These are phyloP conservation scores for Cyprinella venusta DNA, from an alignment of 2,797 vertebrate genomes.

Conservation along the genomic window DNA sequence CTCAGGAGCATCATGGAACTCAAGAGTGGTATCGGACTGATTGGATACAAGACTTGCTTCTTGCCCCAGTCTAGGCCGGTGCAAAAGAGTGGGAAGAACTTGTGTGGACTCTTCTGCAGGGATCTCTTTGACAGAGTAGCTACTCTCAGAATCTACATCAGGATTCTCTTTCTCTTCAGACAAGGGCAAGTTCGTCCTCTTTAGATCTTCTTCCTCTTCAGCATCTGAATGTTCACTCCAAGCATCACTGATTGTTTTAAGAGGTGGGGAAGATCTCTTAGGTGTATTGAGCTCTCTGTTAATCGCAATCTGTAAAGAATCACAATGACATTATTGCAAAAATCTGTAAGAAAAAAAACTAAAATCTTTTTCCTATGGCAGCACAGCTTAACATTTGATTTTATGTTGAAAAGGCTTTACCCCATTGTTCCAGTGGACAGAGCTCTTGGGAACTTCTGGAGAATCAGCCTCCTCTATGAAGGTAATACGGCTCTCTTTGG, in stretches of 20 bases:
- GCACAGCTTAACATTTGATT: not conserved
- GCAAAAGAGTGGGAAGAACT: conserved; percentile 24
- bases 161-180: conserved; percentile 14
- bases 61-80: conserved; percentile 68
- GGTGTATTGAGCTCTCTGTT: conserved; percentile 71
- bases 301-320: conserved; percentile 72
- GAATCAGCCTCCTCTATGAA: conserved; percentile 82
- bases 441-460: conserved; percentile 67
- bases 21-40: conserved; percentile 81
- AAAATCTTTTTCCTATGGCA: not conserved
- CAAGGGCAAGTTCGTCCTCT: conserved; percentile 59
- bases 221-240: conserved; percentile 69
- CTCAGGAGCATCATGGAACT: conserved; percentile 83
- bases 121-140: conserved; percentile 65
- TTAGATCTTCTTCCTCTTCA: conserved; percentile 53
- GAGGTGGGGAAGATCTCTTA: conserved; percentile 70
- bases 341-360: too few species aligned
- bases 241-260: conserved; percentile 64
- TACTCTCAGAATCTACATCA: conserved; percentile 61
- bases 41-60: conserved; percentile 76
- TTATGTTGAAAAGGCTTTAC: conserved; percentile 68
- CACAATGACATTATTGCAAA: not conserved
- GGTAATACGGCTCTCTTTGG: conserved; percentile 90
- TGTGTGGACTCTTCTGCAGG: conserved; percentile 20
- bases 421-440: conserved; percentile 77